These are phyloP conservation scores for Ceraclea dissimilis DNA, from an alignment of 2,888 invertebrate genomes.

Conservation along the genomic window DNA sequence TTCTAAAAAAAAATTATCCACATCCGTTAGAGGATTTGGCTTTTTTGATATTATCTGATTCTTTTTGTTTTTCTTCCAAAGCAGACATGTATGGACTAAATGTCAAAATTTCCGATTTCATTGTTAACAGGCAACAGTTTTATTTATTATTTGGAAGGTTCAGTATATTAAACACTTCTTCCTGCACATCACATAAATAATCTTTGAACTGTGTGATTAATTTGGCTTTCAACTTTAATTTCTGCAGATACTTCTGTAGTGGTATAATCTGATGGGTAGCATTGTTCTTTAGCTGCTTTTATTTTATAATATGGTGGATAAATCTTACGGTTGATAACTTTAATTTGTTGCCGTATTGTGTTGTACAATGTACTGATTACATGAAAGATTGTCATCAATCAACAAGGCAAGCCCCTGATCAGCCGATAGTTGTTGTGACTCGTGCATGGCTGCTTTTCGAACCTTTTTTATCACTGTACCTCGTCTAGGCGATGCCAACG, in stretches of 20 bases:
- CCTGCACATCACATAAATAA: not conserved
- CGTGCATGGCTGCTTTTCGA: no score
- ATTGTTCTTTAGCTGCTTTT: not conserved
- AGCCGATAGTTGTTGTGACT: no score
- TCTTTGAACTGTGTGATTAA: not conserved
- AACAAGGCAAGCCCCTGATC: not conserved
- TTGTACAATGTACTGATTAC: no score
- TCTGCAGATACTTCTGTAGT: not conserved
- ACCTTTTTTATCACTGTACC: not conserved
- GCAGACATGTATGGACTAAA: no score
- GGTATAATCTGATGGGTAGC: not conserved
- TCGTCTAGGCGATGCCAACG: not conserved
- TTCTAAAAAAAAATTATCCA: not conserved
- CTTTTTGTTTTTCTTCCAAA: no score
- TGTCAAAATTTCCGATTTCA: no score
- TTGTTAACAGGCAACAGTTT: no score
- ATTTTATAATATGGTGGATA: not conserved
- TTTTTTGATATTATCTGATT: no score
- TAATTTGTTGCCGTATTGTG: not conserved
- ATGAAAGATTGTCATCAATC: not conserved
- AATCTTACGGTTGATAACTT: not conserved
- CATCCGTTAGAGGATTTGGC: no score
- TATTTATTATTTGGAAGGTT: not conserved
- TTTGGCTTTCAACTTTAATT: not conserved
- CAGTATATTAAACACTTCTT: not conserved